Conservation (phyloP, 2,113 vertebrate genomes). For the Oxygymnocypris stewartii region DNA sequence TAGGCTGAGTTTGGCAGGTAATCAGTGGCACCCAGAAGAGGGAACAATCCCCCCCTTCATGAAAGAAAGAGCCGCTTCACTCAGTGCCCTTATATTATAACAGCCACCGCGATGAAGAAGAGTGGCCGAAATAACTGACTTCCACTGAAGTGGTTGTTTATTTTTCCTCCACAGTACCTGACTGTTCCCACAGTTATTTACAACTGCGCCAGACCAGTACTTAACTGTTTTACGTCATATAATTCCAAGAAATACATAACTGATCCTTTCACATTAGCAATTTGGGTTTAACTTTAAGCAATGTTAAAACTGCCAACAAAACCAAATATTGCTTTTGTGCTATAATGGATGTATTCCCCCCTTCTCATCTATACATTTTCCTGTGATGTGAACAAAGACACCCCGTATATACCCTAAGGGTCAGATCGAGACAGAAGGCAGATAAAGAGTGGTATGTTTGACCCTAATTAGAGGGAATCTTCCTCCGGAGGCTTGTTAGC, state of each 20-base stretch:
- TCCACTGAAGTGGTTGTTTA: slow-evolving; percentile 14
- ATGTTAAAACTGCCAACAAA: background rate
- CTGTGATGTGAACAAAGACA: slow-evolving; percentile 11
- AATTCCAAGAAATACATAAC: slow-evolving; percentile 12
- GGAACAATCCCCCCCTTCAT: slow-evolving; percentile 68
- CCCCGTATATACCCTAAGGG: slow-evolving; percentile 21
- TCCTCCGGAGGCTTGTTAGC: slow-evolving; percentile 38
- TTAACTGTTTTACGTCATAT: background rate
- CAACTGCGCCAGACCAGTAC: background rate
- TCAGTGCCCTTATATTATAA: slow-evolving; percentile 55
- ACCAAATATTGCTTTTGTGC: background rate
- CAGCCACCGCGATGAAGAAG: slow-evolving; percentile 26
- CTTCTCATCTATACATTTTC: background rate
- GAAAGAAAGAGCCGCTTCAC: slow-evolving; percentile 52
- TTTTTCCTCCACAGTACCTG: slow-evolving; percentile 26
- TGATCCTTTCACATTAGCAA: background rate
- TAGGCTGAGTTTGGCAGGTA: slow-evolving; percentile 53
- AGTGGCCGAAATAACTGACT: slow-evolving; percentile 31
- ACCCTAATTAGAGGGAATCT: slow-evolving; percentile 58
- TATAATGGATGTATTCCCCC: background rate
- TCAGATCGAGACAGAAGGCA: slow-evolving; percentile 40
- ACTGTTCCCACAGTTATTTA: slow-evolving; percentile 33
- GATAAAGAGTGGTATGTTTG: slow-evolving; percentile 24
- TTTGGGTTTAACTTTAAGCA: background rate
- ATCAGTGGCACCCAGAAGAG: slow-evolving; percentile 46